Conservation (phyloP, 2,113 vertebrate genomes). For the Lonchura striata region DNA sequence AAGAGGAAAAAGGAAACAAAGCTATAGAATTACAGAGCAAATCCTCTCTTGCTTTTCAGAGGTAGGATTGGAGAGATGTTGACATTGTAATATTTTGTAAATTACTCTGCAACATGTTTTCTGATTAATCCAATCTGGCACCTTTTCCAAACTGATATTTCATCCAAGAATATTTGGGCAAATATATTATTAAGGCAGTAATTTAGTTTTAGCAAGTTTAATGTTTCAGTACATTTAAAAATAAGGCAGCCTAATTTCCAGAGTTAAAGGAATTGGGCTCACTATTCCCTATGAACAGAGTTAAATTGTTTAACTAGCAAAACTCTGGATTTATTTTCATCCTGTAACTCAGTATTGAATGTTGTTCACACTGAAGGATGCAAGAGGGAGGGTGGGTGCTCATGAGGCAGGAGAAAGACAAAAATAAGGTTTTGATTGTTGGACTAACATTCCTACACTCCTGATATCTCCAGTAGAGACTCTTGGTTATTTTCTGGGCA, state of each 20-base stretch:
- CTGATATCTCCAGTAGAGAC: background rate
- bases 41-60: slow-evolving; percentile 10
- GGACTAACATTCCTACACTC: background rate
- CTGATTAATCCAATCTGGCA: slow-evolving; percentile 18
- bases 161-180: slow-evolving; percentile 30
- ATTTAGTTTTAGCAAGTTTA: slow-evolving; percentile 40
- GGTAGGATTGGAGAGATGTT: background rate
- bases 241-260: background rate
- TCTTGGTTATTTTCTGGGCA: background rate
- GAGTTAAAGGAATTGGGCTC: background rate
- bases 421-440: background rate
- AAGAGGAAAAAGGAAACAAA: background rate
- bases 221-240: background rate
- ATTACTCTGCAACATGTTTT: slow-evolving; percentile 45
- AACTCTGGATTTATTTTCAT: background rate
- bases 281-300: background rate
- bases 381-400: background rate
- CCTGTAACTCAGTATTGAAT: background rate
- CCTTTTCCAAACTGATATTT: slow-evolving; percentile 34
- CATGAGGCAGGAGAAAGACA: background rate
- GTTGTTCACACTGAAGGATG: background rate
- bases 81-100: slow-evolving; percentile 62
- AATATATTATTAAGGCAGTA: slow-evolving; percentile 2
- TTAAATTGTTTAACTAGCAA: background rate
- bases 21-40: background rate